A percentile compares a stretch with the other conserved stretches of the same genome.
Conservation (phyloP, 1,140 invertebrate genomes). For the Aphelinus certus region DNA sequence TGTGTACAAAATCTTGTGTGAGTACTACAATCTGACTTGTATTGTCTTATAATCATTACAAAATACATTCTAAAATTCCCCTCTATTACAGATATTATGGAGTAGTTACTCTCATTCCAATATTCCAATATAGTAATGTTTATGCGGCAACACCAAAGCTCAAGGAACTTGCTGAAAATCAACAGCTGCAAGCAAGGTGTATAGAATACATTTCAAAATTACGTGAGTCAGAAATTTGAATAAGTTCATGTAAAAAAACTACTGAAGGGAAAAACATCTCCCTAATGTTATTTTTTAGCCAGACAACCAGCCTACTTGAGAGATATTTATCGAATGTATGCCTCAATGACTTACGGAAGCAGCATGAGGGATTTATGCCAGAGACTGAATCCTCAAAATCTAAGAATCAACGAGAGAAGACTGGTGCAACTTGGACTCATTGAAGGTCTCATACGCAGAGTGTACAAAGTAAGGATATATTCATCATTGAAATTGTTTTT, state of each 20-base stretch:
- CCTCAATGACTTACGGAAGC: slow-evolving; percentile 84
- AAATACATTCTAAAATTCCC: slow-evolving; percentile 20
- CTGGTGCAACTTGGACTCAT: slow-evolving; percentile 92
- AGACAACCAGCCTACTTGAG: slow-evolving; percentile 67
- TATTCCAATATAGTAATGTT: slow-evolving; percentile 94
- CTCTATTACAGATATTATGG: slow-evolving; percentile 72
- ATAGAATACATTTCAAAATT: slow-evolving; percentile 76
- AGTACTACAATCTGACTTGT: slow-evolving; percentile 39
- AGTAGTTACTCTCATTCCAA: slow-evolving; percentile 83
- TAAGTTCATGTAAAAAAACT: not conserved
- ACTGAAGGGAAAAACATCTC: slow-evolving; percentile 7
- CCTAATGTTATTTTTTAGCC: slow-evolving; percentile 53
- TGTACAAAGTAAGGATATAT: slow-evolving; percentile 73
- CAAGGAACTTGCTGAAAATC: slow-evolving; percentile 75
- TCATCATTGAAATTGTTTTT: slow-evolving; percentile 1
- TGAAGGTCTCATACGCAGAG: slow-evolving; percentile 83
- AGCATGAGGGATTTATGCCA: slow-evolving; percentile 87
- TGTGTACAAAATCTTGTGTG: slow-evolving; percentile 93
- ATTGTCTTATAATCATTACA: not conserved
- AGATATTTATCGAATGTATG: slow-evolving; percentile 84
- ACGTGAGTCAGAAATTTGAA: slow-evolving; percentile 56
- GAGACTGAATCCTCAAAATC: slow-evolving; percentile 77
- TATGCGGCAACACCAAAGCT: slow-evolving; percentile 89
- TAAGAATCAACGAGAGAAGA: slow-evolving; percentile 83
- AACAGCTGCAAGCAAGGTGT: slow-evolving; percentile 78